Conservation (phyloP, 2,113 vertebrate genomes). For the Malurus elegans region DNA sequence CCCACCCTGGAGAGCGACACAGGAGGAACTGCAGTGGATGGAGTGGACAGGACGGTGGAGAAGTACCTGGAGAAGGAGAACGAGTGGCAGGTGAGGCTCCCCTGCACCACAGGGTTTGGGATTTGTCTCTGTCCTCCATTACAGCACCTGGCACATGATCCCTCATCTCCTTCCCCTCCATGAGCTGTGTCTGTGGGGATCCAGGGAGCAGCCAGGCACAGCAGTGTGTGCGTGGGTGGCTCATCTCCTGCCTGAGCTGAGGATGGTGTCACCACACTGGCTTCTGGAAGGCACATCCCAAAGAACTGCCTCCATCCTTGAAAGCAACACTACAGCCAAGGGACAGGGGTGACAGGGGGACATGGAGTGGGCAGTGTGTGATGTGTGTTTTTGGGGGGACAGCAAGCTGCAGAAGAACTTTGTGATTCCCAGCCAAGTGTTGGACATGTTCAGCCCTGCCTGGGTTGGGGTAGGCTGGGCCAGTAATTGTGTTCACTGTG, state of each 20-base stretch:
- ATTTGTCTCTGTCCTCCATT: neutral
- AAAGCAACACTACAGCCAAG: neutral
- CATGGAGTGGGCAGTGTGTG: neutral
- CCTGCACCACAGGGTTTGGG: neutral
- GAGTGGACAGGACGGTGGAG: slow-evolving; percentile 59
- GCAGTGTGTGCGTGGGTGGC: neutral
- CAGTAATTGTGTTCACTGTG: neutral
- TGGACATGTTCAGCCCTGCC: neutral
- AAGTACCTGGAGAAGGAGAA: slow-evolving; percentile 67
- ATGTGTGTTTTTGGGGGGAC: rapidly evolving
- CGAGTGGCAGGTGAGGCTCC: slow-evolving; percentile 81
- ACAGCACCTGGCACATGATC: neutral
- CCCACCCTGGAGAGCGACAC: slow-evolving; percentile 80
- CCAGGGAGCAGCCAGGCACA: neutral
- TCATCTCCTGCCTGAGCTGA: neutral
- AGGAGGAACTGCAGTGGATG: slow-evolving; percentile 63
- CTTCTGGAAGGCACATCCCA: neutral
- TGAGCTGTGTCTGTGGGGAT: neutral
- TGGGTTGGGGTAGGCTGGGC: neutral
- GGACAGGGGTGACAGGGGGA: neutral
- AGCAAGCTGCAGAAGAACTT: neutral
- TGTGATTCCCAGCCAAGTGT: neutral
- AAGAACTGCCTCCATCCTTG: neutral
- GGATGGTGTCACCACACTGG: neutral
- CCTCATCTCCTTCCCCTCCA: neutral